Conservation (phyloP, 2,888 invertebrate species). For the Rhyacophila evoluta region DNA sequence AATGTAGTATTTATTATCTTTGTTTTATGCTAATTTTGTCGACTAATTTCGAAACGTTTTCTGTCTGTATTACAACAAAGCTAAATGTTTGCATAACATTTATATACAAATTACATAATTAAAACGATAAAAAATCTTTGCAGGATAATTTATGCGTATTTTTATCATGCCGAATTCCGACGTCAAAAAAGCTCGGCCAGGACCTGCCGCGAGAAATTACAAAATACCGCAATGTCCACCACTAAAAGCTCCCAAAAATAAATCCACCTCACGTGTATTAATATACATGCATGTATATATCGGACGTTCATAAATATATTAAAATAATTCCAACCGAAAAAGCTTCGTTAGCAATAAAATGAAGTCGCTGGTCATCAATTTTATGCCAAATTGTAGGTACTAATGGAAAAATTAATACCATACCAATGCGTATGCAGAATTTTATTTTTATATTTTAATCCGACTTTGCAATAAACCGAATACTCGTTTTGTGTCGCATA, state of each 20-base stretch:
- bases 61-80: too few relatives aligned
- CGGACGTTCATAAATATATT: neutral
- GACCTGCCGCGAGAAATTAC: neutral
- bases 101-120: too few relatives aligned
- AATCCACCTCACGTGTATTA: neutral
- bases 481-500: neutral
- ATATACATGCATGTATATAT: neutral
- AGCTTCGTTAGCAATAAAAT: neutral
- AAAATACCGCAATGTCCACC: conserved; percentile 17
- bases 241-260: conserved; percentile 13
- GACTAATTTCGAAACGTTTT: too few relatives aligned
- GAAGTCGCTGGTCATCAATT: neutral
- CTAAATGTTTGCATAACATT: too few relatives aligned
- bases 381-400: neutral
- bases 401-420: conserved; percentile 11
- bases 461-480: neutral
- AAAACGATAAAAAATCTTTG: too few relatives aligned
- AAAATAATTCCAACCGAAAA: neutral
- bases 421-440: neutral
- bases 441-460: conserved; percentile 1
- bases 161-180: neutral
- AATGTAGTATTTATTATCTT: too few relatives aligned
- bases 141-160: neutral
- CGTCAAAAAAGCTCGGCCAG: neutral
- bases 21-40: too few relatives aligned